Percentiles rank a stretch among this genome's conserved stretches.
These are phyloP conservation scores for Eupithecia pulchellata DNA, from an alignment of 2,888 invertebrate species.

Conservation along the genomic window DNA sequence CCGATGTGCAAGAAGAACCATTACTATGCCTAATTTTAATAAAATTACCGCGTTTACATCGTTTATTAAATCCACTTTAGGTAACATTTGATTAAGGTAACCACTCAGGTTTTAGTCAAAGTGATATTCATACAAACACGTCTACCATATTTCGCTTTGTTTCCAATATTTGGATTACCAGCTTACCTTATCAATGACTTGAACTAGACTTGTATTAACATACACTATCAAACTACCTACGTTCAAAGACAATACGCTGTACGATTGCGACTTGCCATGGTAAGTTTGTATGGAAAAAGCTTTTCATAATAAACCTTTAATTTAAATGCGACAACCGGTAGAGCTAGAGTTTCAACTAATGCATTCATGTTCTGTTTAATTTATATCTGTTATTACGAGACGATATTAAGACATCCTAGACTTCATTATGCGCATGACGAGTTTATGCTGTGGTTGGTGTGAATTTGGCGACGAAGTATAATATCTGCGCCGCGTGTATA, in stretches of 20 bases:
- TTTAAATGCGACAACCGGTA: slow-evolving; percentile 55
- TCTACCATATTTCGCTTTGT: background rate
- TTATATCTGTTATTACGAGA: slow-evolving; percentile 62
- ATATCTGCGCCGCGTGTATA: background rate
- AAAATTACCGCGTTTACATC: slow-evolving; percentile 58
- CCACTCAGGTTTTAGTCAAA: background rate
- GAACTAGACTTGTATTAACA: background rate
- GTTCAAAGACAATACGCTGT: background rate
- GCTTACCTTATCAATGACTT: background rate
- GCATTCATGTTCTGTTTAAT: slow-evolving; percentile 63
- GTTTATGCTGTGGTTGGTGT: slow-evolving; percentile 11
- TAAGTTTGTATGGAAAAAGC: slow-evolving; percentile 9
- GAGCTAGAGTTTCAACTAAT: slow-evolving; percentile 64
- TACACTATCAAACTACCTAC: background rate
- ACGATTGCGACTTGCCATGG: background rate
- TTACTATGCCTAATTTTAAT: slow-evolving; percentile 68
- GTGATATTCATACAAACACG: slow-evolving; percentile 2
- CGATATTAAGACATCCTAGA: slow-evolving; percentile 69
- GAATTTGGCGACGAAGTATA: slow-evolving; percentile 9
- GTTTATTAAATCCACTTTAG: slow-evolving; percentile 53
- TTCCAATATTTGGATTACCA: background rate
- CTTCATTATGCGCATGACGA: slow-evolving; percentile 53
- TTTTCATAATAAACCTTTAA: slow-evolving; percentile 5
- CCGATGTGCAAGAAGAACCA: slow-evolving; percentile 18
- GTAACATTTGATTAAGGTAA: slow-evolving; percentile 51